phyloP scores from a whole-genome alignment of 2,113 vertebrate genomes.

The Silurus asotus region DNA sequence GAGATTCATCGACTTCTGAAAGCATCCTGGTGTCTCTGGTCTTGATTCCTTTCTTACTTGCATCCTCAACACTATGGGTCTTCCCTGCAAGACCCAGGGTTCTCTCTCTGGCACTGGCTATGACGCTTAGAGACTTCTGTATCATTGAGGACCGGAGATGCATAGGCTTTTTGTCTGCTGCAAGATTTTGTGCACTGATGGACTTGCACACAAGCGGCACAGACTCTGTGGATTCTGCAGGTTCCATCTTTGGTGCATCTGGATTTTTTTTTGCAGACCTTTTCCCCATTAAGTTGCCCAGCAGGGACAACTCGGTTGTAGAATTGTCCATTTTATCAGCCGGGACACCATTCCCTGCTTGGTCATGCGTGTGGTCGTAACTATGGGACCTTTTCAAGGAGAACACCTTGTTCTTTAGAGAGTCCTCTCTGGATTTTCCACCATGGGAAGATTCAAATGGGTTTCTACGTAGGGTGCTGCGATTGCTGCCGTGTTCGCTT shows the following conservation, averaged over 20 bases:
- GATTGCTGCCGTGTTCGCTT: slow-evolving; percentile 78
- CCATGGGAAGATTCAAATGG: slow-evolving; percentile 75
- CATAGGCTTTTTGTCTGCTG: slow-evolving; percentile 88
- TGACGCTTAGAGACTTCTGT: slow-evolving; percentile 96
- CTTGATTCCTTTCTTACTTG: slow-evolving; percentile 78
- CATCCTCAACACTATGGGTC: slow-evolving; percentile 80
- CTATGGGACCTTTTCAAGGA: slow-evolving; percentile 96
- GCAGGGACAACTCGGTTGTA: slow-evolving; percentile 75
- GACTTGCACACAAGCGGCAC: slow-evolving; percentile 97
- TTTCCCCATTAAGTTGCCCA: slow-evolving; percentile 81
- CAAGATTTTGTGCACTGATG: slow-evolving; percentile 94
- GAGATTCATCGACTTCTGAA: slow-evolving; percentile 79
- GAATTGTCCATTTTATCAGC: slow-evolving; percentile 79
- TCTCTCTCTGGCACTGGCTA: slow-evolving; percentile 94
- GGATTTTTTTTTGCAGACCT: slow-evolving; percentile 77
- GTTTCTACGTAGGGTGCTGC: slow-evolving; percentile 78
- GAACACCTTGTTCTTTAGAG: slow-evolving; percentile 86
- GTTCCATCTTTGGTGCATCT: slow-evolving; percentile 77
- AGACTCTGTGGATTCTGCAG: slow-evolving; percentile 82
- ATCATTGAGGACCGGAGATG: slow-evolving; percentile 87
- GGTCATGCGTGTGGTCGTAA: slow-evolving; percentile 90
- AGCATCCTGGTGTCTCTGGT: slow-evolving; percentile 76
- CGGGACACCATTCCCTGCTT: slow-evolving; percentile 74
- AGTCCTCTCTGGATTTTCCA: slow-evolving; percentile 85
- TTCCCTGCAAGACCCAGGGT: slow-evolving; percentile 88